Evolutionary conservation across 2,888 invertebrate species (phyloP).

Genomic region (Rotaria socialis): DNA sequence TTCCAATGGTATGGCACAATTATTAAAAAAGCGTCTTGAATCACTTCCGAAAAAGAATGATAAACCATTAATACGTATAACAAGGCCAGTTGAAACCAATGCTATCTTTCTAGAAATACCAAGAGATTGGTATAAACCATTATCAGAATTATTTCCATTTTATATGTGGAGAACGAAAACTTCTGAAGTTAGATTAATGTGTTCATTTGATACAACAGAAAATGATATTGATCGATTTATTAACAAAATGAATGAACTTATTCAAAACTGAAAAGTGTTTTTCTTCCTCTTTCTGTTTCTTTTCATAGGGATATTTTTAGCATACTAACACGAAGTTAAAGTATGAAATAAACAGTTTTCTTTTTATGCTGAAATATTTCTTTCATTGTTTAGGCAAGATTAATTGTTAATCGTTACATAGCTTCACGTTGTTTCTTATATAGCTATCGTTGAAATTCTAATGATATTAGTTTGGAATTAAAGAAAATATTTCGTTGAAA

Average conservation of each 20-base stretch:
- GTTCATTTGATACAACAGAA: slow-evolving; percentile 25
- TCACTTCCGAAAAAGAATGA: background rate
- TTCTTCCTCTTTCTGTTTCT: no score
- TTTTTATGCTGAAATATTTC: no score
- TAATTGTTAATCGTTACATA: no score
- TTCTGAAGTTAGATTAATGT: slow-evolving; percentile 20
- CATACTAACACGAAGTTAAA: no score
- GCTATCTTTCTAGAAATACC: background rate
- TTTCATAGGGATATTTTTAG: no score
- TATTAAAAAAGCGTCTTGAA: slow-evolving; percentile 3
- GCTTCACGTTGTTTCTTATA: no score
- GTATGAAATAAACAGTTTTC: no score
- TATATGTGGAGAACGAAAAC: background rate
- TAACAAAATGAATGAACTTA: background rate
- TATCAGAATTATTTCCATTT: background rate
- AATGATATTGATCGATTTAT: slow-evolving; percentile 11
- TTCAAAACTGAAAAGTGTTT: background rate
- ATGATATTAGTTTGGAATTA: no score
- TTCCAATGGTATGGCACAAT: background rate
- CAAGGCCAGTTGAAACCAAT: background rate
- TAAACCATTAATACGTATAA: background rate
- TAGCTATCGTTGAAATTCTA: no score
- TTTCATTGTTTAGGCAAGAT: no score
- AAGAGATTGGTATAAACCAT: background rate
- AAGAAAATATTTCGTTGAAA: no score